A percentile compares a stretch with the other conserved stretches of the same genome.
Evolutionary conservation across 1,140 invertebrate genomes (phyloP).

Genomic region (Drosophila dunni): DNA sequence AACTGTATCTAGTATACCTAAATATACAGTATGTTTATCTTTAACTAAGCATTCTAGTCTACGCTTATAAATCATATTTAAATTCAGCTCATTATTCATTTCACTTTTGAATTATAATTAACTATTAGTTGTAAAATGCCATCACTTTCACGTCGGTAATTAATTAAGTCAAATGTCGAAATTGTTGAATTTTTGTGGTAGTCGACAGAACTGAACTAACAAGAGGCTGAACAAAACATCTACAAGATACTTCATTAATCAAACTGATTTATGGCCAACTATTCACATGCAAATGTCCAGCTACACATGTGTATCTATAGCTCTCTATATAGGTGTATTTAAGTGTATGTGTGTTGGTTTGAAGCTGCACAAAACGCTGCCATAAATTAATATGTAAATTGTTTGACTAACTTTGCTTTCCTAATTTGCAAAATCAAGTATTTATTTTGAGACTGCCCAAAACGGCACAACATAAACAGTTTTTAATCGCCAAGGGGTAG

Average conservation of each 20-base stretch:
- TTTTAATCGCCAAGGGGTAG: neutral
- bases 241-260: slow-evolving; percentile 64
- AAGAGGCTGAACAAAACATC: slow-evolving; percentile 59
- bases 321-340: no score
- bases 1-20: neutral
- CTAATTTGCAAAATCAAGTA: slow-evolving; percentile 37
- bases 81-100: slow-evolving; percentile 1
- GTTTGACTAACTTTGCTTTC: slow-evolving; percentile 21
- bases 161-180: slow-evolving; percentile 54
- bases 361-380: slow-evolving; percentile 24
- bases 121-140: slow-evolving; percentile 39
- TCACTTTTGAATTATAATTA: neutral
- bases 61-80: slow-evolving; percentile 11
- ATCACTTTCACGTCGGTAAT: slow-evolving; percentile 56
- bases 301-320: no score
- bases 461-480: slow-evolving; percentile 24
- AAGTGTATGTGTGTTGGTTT: neutral
- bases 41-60: neutral
- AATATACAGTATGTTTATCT: neutral
- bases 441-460: slow-evolving; percentile 1
- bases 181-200: slow-evolving; percentile 43
- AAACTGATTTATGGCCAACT: slow-evolving; percentile 67
- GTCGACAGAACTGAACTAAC: slow-evolving; percentile 35
- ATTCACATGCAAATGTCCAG: slow-evolving; percentile 45
- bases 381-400: slow-evolving; percentile 49